phyloP scores from a whole-genome alignment of 1,140 invertebrate species.

The Temnothorax longispinosus region DNA sequence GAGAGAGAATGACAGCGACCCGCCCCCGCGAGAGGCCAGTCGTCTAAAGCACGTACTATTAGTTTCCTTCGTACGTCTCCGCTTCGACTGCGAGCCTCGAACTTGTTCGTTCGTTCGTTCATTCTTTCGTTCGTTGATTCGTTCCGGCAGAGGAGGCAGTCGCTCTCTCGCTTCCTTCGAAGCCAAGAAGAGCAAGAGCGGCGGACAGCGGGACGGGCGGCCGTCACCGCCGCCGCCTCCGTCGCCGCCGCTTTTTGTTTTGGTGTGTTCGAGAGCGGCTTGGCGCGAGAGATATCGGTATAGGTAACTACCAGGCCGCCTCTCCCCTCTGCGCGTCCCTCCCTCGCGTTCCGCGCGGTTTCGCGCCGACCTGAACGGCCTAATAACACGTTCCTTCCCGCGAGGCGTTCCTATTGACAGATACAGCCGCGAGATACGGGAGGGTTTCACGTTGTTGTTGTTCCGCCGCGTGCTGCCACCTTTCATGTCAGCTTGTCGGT shows the following conservation, averaged over 20 bases:
- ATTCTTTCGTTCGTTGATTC: background rate
- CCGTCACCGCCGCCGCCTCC: background rate
- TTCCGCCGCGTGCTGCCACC: conserved; percentile 75
- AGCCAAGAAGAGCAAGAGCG: background rate
- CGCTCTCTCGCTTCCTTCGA: background rate
- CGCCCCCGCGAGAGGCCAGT: conserved; percentile 71
- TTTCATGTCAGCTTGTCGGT: conserved; percentile 66
- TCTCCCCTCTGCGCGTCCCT: background rate
- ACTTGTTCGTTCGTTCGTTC: background rate
- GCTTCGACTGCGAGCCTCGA: conserved; percentile 16
- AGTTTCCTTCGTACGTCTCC: conserved; percentile 57
- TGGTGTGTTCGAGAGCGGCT: conserved; percentile 31
- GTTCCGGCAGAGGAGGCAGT: background rate
- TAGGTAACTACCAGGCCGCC: background rate
- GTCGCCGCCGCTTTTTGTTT: conserved; percentile 33
- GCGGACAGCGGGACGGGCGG: background rate
- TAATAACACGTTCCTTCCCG: conserved; percentile 6
- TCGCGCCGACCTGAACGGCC: conserved; percentile 10
- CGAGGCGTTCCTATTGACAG: conserved; percentile 70
- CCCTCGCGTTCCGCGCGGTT: conserved; percentile 1
- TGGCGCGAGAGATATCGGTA: conserved; percentile 37
- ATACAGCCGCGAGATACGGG: conserved; percentile 57
- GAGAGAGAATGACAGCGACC: conserved; percentile 61
- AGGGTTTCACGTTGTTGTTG: conserved; percentile 69
- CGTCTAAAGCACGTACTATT: conserved; percentile 68